Evolutionary conservation across 2,113 vertebrate genomes (phyloP).

Genomic region (Ceyx cyanopectus): DNA sequence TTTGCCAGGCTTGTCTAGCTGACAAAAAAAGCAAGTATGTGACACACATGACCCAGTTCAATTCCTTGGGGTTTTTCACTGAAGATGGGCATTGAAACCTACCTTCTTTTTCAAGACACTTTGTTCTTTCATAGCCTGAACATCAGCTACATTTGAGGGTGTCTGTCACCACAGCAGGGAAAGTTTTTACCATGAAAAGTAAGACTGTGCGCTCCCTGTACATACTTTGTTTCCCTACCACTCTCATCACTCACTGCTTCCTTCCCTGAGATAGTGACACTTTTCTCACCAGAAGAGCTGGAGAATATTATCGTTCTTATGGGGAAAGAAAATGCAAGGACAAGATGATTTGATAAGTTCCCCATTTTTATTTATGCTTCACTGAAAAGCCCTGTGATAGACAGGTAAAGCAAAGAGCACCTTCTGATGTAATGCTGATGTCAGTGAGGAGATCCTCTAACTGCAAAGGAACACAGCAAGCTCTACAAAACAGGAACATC

Average conservation of each 20-base stretch:
- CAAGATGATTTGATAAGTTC: fast-evolving
- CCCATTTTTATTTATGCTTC: neutral
- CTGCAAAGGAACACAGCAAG: neutral
- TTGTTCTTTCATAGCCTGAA: neutral
- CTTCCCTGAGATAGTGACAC: neutral
- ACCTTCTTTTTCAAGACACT: neutral
- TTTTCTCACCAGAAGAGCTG: neutral
- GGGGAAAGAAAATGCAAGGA: neutral
- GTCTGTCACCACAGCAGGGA: neutral
- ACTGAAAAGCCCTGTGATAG: neutral
- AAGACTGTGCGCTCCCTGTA: neutral
- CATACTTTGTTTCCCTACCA: neutral
- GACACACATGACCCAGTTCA: neutral
- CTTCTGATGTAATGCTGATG: neutral
- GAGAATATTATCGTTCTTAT: neutral
- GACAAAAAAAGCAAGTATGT: neutral
- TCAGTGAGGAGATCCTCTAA: neutral
- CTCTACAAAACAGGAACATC: neutral
- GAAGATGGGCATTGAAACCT: neutral
- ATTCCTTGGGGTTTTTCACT: neutral
- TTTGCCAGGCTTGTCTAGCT: neutral
- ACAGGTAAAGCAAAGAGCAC: neutral
- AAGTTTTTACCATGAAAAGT: neutral
- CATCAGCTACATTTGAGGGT: neutral
- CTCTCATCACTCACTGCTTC: neutral